Percentiles rank a stretch among this genome's conserved stretches.
These are phyloP conservation scores for Thera obeliscata DNA, from an alignment of 2,888 invertebrate species.

Conservation along the genomic window DNA sequence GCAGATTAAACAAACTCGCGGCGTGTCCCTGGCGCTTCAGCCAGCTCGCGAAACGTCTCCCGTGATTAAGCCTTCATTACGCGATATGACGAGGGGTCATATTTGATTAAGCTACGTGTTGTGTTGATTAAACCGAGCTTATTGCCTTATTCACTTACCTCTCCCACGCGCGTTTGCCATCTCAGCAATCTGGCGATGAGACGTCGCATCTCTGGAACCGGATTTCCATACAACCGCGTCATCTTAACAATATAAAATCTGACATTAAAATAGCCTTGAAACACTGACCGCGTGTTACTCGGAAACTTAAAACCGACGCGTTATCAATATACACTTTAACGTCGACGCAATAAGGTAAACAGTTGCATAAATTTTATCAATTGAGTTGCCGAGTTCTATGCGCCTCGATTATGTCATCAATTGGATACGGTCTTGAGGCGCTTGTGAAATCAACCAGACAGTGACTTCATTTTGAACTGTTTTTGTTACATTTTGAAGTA, in stretches of 20 bases:
- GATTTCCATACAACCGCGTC: conserved; percentile 56
- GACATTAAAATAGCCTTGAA: conserved; percentile 68
- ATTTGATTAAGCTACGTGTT: conserved; percentile 82
- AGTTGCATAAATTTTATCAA: conserved; percentile 52
- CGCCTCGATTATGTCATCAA: conserved; percentile 54
- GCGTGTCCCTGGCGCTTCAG: conserved; percentile 47
- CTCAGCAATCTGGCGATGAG: conserved; percentile 49
- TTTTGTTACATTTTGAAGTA: conserved; percentile 35
- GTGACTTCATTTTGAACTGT: conserved; percentile 56
- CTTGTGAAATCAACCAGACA: conserved; percentile 56
- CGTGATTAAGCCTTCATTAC: conserved; percentile 82
- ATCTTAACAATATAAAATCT: conserved; percentile 54
- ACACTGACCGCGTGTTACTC: conserved; percentile 54
- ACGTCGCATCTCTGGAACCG: conserved; percentile 52
- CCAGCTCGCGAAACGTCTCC: conserved; percentile 68
- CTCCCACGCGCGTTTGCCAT: conserved; percentile 60
- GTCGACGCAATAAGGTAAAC: conserved; percentile 41
- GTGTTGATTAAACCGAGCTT: conserved; percentile 82
- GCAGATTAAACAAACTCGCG: conserved; percentile 72
- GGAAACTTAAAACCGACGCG: conserved; percentile 40
- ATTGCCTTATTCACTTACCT: conserved; percentile 78
- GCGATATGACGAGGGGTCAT: conserved; percentile 80
- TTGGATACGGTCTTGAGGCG: conserved; percentile 49
- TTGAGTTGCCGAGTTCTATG: conserved; percentile 38
- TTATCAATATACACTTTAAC: conserved; percentile 40